Evolutionary conservation across 2,797 vertebrate genomes (phyloP), one percentile per base, ranked within the genome.

Genomic region (Alfaro cultratus): DNA sequence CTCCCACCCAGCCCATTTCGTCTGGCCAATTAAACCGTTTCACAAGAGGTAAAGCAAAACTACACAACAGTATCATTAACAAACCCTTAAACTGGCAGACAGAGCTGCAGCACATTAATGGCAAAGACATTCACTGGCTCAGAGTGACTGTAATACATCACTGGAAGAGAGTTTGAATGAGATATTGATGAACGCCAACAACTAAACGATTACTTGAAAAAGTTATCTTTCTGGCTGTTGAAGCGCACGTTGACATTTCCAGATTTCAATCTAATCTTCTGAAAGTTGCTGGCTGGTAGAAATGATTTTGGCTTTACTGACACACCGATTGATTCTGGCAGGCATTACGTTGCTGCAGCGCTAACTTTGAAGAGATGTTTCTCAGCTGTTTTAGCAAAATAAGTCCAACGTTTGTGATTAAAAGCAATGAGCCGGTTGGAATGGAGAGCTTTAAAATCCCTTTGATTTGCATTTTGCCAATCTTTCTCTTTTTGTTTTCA

Each of bases 241-340:
- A 81, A 88, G 43, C 74, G 76, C 57, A 62, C 76, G 78, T 80
- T 89, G 78, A 81, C 87, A 83, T 88, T 87, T 88, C 60, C 15
- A 81, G 53, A 82, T 82, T 75, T 79, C 57, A 31, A 41, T 62
- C 45, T 76, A 15, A 4, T 82, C 49, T 7, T 76, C 70, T 74
- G 34, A 62, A 72, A 78, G 43, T 47, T 62, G 1, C 60, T 68
- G 73, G 5, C 76, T 10, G 55, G 53, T 34, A 85, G 71, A 76
- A 55, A 81, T 77, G 2, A 81, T 41, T 82, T 85, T 4, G 29
- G 78, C 51, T 85, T 21, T 77, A 26, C 67, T 34, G 73, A 82
- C 72, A 64, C 47, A 15, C 39, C 18, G 29, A 85, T 83, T 55
- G 75, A 86, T 89, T 73, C 60, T 74, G 31, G 46, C 71, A 79